These are phyloP conservation scores for Micoletzkya japonica DNA, from an alignment of 2,888 invertebrate species.

Conservation along the genomic window DNA sequence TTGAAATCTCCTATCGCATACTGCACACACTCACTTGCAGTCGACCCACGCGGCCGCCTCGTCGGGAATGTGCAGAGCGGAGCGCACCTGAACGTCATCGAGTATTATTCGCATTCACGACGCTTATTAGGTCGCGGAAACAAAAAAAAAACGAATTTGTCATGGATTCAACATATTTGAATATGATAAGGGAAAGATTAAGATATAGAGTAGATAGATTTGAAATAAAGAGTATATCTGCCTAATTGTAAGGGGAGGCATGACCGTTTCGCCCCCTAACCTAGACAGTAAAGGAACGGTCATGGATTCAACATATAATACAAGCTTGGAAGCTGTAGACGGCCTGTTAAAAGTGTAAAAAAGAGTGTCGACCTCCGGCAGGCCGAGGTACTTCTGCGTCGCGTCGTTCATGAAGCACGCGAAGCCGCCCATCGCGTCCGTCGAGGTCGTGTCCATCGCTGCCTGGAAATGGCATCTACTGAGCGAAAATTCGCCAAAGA, in stretches of 20 bases:
- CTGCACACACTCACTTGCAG: constrained; percentile 38
- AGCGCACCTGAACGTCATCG: constrained; percentile 15
- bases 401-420: constrained; percentile 44
- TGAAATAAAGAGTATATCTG: neutral
- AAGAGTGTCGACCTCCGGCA: constrained; percentile 34
- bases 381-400: constrained; percentile 41
- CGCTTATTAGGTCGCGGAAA: neutral
- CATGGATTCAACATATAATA: too few relatives aligned
- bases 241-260: neutral
- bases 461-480: too few relatives aligned
- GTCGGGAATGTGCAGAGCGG: constrained; percentile 49
- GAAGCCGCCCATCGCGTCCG: constrained; percentile 43
- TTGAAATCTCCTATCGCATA: neutral
- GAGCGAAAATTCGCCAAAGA: too few relatives aligned
- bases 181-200: too few relatives aligned
- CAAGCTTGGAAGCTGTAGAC: neutral
- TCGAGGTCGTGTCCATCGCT: constrained; percentile 39
- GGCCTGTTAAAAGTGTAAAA: constrained; percentile 11
- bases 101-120: neutral
- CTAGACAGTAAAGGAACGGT: neutral
- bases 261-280: neutral
- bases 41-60: constrained; percentile 35
- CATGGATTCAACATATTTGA: too few relatives aligned
- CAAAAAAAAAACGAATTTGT: neutral
- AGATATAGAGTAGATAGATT: too few relatives aligned